Evolutionary conservation across 2,797 vertebrate species (phyloP).

Genomic region (Chloroceryle amazona): DNA sequence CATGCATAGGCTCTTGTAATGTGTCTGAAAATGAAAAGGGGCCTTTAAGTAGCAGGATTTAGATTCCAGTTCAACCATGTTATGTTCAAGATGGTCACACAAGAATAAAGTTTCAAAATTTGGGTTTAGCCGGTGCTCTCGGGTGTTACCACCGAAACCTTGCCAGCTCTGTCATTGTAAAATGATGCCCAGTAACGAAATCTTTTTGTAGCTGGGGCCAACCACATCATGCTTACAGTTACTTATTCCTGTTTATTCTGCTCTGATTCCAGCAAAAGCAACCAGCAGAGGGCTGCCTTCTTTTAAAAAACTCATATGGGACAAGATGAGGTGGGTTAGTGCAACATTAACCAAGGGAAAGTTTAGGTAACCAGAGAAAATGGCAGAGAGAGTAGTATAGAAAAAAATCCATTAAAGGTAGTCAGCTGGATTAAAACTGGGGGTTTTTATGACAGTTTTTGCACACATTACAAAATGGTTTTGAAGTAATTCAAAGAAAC

Average conservation of each 20-base stretch:
- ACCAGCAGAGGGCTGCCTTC: conserved; percentile 58
- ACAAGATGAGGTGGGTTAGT: neutral
- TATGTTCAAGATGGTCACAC: accelerated
- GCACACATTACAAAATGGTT: neutral
- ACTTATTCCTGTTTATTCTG: neutral
- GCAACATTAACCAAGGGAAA: neutral
- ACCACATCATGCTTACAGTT: accelerated
- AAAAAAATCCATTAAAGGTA: neutral
- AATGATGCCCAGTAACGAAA: neutral
- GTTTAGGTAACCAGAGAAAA: neutral
- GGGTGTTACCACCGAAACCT: neutral
- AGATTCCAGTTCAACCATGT: neutral
- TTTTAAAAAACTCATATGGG: neutral
- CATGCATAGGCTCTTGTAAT: neutral
- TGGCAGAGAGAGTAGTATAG: neutral
- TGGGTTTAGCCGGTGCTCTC: neutral
- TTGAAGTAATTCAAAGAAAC: neutral
- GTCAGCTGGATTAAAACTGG: neutral
- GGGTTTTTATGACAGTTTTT: neutral
- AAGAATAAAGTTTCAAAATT: neutral
- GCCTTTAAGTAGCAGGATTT: neutral
- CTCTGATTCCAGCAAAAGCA: neutral
- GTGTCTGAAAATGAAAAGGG: neutral
- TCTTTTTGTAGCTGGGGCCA: neutral
- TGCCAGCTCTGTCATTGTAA: neutral